These are phyloP conservation scores for Tokudaia muenninki DNA, from an alignment of 2,797 vertebrate genomes.

Conservation along the genomic window DNA sequence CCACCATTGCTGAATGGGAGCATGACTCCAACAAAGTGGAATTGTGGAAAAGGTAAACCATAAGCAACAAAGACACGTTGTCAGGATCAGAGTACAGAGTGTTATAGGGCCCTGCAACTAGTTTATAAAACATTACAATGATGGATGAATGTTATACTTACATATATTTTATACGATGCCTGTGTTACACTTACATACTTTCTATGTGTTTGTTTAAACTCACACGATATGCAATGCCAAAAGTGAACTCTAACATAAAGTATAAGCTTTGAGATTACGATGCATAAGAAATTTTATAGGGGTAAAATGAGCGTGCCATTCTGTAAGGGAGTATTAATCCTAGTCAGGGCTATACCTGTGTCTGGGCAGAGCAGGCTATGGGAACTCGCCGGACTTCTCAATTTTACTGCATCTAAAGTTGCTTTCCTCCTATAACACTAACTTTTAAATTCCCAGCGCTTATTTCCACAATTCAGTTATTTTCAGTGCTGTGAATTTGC, in stretches of 20 bases:
- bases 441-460: neutral
- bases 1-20: neutral
- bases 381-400: neutral
- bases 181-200: neutral
- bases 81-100: too few species aligned
- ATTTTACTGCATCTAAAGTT: neutral
- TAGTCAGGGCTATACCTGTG: neutral
- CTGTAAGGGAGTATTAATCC: neutral
- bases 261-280: neutral
- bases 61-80: neutral
- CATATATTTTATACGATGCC: neutral
- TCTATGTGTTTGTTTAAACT: neutral
- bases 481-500: neutral
- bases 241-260: neutral
- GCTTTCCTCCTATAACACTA: neutral
- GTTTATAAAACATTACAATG: neutral
- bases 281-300: neutral
- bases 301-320: neutral
- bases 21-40: neutral
- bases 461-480: constrained; percentile 39
- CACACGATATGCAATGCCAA: neutral
- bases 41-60: neutral
- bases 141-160: neutral
- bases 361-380: neutral
- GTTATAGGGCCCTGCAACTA: neutral